Conservation (phyloP, 2,113 vertebrate genomes). For the Strix uralensis region DNA sequence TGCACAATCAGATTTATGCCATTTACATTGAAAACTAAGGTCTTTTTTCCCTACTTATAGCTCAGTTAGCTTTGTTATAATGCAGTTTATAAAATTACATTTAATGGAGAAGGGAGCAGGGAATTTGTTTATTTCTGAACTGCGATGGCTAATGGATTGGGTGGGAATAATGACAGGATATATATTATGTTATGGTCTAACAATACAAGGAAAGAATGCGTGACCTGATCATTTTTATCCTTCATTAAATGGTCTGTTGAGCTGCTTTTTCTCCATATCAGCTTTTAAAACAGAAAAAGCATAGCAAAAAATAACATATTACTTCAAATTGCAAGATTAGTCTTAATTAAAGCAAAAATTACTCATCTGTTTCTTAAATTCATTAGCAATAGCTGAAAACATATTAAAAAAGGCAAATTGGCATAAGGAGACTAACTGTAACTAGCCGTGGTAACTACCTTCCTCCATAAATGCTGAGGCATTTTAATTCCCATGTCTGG, state of each 20-base stretch:
- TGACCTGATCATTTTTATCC: slow-evolving; percentile 55
- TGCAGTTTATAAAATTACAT: slow-evolving; percentile 61
- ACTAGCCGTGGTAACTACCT: neutral
- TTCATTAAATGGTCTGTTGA: slow-evolving; percentile 49
- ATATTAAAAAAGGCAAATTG: neutral
- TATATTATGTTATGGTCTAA: slow-evolving; percentile 42
- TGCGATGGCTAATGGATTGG: slow-evolving; percentile 57
- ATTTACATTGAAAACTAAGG: slow-evolving; percentile 50
- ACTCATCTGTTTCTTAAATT: slow-evolving; percentile 48
- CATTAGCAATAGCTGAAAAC: slow-evolving; percentile 19
- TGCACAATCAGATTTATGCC: slow-evolving; percentile 50
- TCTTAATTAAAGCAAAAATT: slow-evolving; percentile 54
- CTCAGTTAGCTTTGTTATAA: slow-evolving; percentile 57
- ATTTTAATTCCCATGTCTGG: neutral
- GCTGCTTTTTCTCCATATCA: slow-evolving; percentile 18
- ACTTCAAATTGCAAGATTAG: slow-evolving; percentile 26
- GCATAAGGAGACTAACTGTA: neutral
- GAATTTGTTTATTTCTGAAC: slow-evolving; percentile 68
- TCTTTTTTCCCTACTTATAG: slow-evolving; percentile 45
- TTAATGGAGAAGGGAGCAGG: slow-evolving; percentile 56
- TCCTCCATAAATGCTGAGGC: neutral
- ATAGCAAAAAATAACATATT: neutral
- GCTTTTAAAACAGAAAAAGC: slow-evolving; percentile 18
- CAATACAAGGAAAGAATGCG: slow-evolving; percentile 41
- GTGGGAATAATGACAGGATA: slow-evolving; percentile 61